Evolutionary conservation across 1,140 invertebrate genomes (phyloP), one percentile per base, ranked within the genome.

Genomic region (Zaprionus capensis): DNA sequence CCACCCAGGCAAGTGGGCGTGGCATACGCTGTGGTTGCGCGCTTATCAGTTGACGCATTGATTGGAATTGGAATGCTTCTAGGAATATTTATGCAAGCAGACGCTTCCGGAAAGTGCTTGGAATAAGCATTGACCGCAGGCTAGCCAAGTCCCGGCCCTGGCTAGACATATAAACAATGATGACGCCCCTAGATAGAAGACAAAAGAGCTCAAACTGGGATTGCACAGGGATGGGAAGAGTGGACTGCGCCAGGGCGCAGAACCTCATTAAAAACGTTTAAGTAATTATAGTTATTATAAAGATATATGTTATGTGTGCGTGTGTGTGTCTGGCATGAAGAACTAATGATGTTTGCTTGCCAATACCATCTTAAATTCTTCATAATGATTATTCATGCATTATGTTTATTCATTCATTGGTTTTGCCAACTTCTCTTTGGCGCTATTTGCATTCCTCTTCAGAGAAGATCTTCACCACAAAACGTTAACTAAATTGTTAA

Each of bases 1-100:
- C 59, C n/a, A 49, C 68, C 36, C 20, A 22, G 2, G n/a, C n/a
- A n/a, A 46, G 20, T 17, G 83, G 82, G 83, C 83, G 83, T 87
- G 41, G 28, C 61, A 22, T 34, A 34, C 56, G 20, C 36, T 65
- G 36, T 83, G 81, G 69, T 86, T 82, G 82, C 80, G 69, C 81
- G 80, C 83, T 87, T 87, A 87, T 87, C 83, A 80, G 82, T 62
- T 75, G 68, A 71, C 62, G 70, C 83, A 86, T 87, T 87, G 83
- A 87, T 88, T 86, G 83, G 83, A 84, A 72, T 72, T 73, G 78
- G 62, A 46, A 14, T 51, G 31, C 62, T 36, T 70, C 31, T 41
- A 63, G 53, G 41, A 46, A 74, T 87, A 80, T 73, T 82, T 80
- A 78, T 75, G 77, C 76, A 66, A 38, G 78, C 51, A 53, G 65